These are phyloP conservation scores for Mnemiopsis leidyi DNA, from an alignment of 37 sponge, comb jelly and placozoan species.

Conservation along the genomic window DNA sequence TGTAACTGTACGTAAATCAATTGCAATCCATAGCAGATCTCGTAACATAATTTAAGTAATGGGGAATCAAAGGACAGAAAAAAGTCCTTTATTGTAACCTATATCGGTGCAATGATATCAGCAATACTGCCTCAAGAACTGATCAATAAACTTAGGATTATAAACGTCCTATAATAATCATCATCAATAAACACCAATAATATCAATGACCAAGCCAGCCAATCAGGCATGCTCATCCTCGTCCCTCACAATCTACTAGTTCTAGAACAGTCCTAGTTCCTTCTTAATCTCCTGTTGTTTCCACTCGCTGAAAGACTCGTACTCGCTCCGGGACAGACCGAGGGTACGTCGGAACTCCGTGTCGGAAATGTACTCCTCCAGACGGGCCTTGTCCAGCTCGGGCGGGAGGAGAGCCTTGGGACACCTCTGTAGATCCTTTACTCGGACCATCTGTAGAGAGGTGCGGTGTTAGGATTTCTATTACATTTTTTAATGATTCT, in stretches of 20 bases:
- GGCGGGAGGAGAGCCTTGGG: conserved; percentile 51
- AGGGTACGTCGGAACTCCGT: conserved; percentile 42
- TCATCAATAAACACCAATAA: neutral
- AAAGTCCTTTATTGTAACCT: neutral
- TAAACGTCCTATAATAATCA: neutral
- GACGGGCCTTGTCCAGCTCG: conserved; percentile 16
- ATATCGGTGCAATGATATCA: neutral
- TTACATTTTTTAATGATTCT: too few relatives aligned
- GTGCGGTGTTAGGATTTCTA: neutral
- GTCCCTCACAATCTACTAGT: neutral
- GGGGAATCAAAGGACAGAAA: neutral
- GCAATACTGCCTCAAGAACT: neutral
- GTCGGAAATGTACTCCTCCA: conserved; percentile 62
- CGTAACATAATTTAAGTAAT: neutral
- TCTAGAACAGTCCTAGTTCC: conserved; percentile 44
- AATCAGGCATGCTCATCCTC: neutral
- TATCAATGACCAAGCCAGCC: neutral
- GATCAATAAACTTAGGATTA: neutral
- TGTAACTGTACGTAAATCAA: neutral
- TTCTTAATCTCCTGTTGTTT: conserved; percentile 21
- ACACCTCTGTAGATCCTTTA: conserved; percentile 46
- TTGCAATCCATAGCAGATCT: neutral
- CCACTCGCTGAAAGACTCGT: conserved; percentile 37
- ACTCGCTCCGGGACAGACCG: neutral
- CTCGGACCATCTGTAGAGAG: conserved; percentile 53